Base-by-base conservation (phyloP, 1,140 invertebrate species). In the Orchestia grillus region DNA sequence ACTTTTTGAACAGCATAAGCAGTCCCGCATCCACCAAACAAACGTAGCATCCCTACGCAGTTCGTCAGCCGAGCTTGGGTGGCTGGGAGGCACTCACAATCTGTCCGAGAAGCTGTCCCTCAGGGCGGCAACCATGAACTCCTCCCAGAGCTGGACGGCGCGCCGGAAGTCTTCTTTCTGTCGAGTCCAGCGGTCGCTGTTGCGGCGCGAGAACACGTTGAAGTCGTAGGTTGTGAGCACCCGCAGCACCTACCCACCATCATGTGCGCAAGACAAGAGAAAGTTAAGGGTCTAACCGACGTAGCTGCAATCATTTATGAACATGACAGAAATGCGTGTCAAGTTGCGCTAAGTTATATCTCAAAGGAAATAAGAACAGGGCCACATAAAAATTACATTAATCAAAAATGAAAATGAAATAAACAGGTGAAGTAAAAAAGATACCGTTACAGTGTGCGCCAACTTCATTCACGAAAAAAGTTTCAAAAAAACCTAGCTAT, bases 121-220 rank as follows among this genome's bases (percentile, higher is more conserved):
- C 41, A 97, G 96, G 62, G 96, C 96, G 43, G 45, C 62, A 44
- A 77, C 41, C 11, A 96, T 96, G 28, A 95, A 95, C 15, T 96
- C 96, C 47, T 97, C 96, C 96, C 96, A 97, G 88, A 96, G 96
- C 40, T 96, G 96, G 36, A 97, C 95, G 15, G 96, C 95, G 43
- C 96, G 43, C 45, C 96, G 88, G 95, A 97, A 96, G 87, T 97
- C 96, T 43, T 97, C 96, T 87, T 97, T 97, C 96, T 96, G 96
- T 40, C 96, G 96, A 62, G 95, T 88, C 96, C 96, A 97, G 43
- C 96, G 96, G 77, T 97, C 96, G 43, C 96, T 91, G 92, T 97
- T 97, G 53, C 96, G 96, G n/a, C 88, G 90, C 0, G 96, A 97
- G 62, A 97, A 97, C 90, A 97, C 96, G 96, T 97, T 97, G 96